Evolutionary conservation across 1,140 invertebrate genomes (phyloP), one percentile per base, ranked within the genome.

Genomic region (Drosophila willistoni): DNA sequence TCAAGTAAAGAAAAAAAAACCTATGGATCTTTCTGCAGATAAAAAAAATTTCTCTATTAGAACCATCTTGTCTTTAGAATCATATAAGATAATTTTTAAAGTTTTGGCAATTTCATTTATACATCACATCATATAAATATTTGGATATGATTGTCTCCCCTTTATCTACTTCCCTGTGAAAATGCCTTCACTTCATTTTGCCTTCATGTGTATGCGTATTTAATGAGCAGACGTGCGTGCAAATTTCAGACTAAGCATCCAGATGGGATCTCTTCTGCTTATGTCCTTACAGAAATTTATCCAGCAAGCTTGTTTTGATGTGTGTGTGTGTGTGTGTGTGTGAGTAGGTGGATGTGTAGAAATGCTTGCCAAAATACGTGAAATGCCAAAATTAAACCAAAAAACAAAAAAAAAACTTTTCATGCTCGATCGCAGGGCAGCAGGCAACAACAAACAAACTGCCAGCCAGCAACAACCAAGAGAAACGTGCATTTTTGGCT

Each of bases 161-260:
- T 14, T 7, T 1, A 7, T 2, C 17, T 42, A n/a, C 13, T 7
- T 44, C 42, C 14, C 42, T 64, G 17, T 42, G 13, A 22, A 34
- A 36, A 55, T 87, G 77, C 71, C 76, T 76, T 60, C 57, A 64
- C 76, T 76, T 76, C 73, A 64, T 73, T 64, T 76, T 76, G 73
- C 14, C 76, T 22, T 9, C 3, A 29, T 51, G 17, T 76, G 80
- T 84, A 87, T 87, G 84, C 85, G 84, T 87, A 89, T 87, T 87
- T 87, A 87, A 87, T 87, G 84, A 87, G 84, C 84, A 87, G 80
- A 87, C 84, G 84, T 87, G 84, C 84, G 84, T 87, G 84, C 84
- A 77, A 80, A 80, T 79, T 76, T 69, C 73, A 73, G 70, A 73
- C 71, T 25, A 72, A 79, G 75, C 51, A 51, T 36, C 56, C 79